A percentile compares a stretch with the other conserved stretches of the same genome.
These are phyloP conservation scores for Lutraria rhynchaena DNA, from an alignment of 1,140 invertebrate species.

Conservation along the genomic window DNA sequence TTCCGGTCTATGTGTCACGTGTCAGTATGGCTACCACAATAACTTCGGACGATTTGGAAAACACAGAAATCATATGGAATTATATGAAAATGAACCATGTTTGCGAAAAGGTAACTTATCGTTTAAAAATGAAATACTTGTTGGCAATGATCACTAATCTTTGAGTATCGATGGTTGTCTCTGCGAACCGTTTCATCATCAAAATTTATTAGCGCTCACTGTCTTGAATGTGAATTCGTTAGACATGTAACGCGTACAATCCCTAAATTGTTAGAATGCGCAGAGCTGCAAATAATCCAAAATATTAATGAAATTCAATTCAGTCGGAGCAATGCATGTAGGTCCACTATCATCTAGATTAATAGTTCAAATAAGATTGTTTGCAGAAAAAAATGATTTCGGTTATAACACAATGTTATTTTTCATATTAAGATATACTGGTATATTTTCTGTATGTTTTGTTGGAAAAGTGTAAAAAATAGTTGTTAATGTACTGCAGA, in stretches of 20 bases:
- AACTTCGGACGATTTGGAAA: too few relatives aligned
- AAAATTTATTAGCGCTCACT: not conserved
- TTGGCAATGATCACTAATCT: not conserved
- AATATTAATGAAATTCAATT: too few relatives aligned
- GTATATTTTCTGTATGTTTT: not conserved
- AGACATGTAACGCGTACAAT: not conserved
- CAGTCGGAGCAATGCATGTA: not conserved
- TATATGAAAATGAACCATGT: conserved; percentile 30
- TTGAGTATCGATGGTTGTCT: not conserved
- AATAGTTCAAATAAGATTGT: not conserved
- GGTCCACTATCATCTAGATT: not conserved
- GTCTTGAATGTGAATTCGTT: not conserved
- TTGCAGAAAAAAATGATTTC: not conserved
- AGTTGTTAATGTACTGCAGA: conserved; percentile 57
- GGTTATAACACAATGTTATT: not conserved
- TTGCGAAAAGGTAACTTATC: conserved; percentile 9
- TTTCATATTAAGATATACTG: not conserved
- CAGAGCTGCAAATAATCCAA: not conserved
- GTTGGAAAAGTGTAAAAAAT: not conserved
- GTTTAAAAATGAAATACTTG: not conserved
- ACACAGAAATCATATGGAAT: conserved; percentile 23
- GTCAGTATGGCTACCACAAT: too few relatives aligned
- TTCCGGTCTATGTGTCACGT: too few relatives aligned
- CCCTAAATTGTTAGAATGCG: not conserved
- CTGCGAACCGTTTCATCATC: not conserved